Evolutionary conservation across 2,113 vertebrate genomes (phyloP), one percentile per base, ranked within the genome.

Genomic region (Setophaga petechia): DNA sequence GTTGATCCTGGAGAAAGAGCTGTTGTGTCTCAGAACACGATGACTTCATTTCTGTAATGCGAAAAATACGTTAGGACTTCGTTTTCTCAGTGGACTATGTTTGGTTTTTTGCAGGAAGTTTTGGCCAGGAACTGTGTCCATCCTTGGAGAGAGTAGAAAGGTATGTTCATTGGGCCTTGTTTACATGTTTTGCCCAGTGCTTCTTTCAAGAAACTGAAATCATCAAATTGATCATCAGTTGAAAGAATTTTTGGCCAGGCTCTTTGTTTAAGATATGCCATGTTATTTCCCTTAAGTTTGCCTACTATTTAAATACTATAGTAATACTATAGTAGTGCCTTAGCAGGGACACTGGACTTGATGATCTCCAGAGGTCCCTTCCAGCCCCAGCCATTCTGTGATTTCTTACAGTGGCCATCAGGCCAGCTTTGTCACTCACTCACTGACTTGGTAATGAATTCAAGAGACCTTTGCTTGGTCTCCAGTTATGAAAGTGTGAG

Each of bases 61-160:
- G 0, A 65, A 77, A 89, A 75, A 51, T 30, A 5, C 3, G 35
- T n/a, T 17, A 66, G 52, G 47, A 41, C 18, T 62, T 0, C 35
- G 30, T 10, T 82, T 6, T 90, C 59, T 93, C 78, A 97, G 78
- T 47, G 43, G 15, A 89, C 55, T 91, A 6, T 96, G 33, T 96
- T 94, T 31, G 74, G 79, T 96, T 89, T 89, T 31, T 97, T 97
- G 41, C 96, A 99, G 99, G 96, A 99, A 99, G 95, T 99, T 99
- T 90, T 99, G 99, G 99, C 99, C 99, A 46, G 98, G 97, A 71
- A 97, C 97, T 35, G 87, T 98, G 75, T 98, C 98, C 33, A 22
- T 98, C 51, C 95, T 97, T 61, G 99, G 98, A 65, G 98, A 99
- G 93, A 99, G 95, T 79, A 98, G 98, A 94, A 98, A 99, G 99